A percentile compares a stretch with the other conserved stretches of the same genome.
These are phyloP conservation scores for Chiloscyllium punctatum DNA, from an alignment of 2,797 vertebrate species.

Conservation along the genomic window DNA sequence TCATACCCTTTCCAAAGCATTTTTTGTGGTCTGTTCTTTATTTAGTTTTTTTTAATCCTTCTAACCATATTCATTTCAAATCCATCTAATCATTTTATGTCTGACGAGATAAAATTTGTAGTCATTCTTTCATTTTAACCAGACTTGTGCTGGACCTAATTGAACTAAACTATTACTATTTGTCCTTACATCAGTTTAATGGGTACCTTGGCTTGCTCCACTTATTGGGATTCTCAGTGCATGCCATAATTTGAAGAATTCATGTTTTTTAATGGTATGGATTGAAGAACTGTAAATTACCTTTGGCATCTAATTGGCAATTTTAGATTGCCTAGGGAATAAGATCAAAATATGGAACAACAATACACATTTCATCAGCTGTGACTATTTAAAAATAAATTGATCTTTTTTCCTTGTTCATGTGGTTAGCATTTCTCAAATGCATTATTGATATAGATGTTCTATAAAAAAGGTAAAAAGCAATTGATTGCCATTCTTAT, in stretches of 20 bases:
- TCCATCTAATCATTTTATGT: not conserved
- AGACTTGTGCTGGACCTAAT: not conserved
- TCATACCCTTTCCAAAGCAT: not conserved
- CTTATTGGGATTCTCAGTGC: constrained; percentile 6
- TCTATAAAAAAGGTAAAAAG: constrained; percentile 29
- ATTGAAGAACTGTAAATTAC: constrained; percentile 15
- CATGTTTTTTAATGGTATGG: constrained; percentile 28
- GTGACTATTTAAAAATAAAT: constrained; percentile 28
- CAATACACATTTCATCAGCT: constrained; percentile 26
- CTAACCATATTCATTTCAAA: not conserved
- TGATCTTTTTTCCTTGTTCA: constrained; percentile 16
- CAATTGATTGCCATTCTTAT: not conserved
- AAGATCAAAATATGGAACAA: constrained; percentile 28
- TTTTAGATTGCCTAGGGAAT: constrained; percentile 25
- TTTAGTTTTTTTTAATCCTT: not conserved
- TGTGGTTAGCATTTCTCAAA: constrained; percentile 26
- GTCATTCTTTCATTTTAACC: not conserved
- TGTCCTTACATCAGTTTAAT: not conserved
- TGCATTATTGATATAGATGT: constrained; percentile 30
- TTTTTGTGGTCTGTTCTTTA: not conserved
- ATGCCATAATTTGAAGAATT: not conserved
- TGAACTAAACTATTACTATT: not conserved
- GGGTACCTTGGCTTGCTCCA: not conserved
- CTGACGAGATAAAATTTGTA: not conserved
- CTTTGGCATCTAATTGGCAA: constrained; percentile 17